These are phyloP conservation scores for Dicranocentrus wangi DNA, from an alignment of 2,888 invertebrate species.

Conservation along the genomic window DNA sequence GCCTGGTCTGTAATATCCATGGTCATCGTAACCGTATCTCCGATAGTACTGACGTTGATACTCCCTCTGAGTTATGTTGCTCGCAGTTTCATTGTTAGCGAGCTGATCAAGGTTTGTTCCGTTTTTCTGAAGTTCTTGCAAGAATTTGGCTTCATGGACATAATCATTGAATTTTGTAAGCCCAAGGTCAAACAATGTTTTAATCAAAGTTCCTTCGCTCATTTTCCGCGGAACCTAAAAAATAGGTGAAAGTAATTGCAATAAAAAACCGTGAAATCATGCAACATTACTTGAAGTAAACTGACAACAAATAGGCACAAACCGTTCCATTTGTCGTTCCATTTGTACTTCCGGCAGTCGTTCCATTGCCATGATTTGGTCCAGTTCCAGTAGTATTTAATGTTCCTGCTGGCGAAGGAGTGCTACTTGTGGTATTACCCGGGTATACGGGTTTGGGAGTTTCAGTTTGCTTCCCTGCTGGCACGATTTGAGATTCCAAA, in stretches of 20 bases:
- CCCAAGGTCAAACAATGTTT: conserved; percentile 65
- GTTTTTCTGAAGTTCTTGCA: conserved; percentile 69
- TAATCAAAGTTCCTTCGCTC: conserved; percentile 68
- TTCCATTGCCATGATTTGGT: neutral
- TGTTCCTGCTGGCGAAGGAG: neutral
- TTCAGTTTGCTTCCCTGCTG: conserved; percentile 2
- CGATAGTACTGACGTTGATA: conserved; percentile 58
- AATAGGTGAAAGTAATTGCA: neutral
- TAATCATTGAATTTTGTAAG: conserved; percentile 68
- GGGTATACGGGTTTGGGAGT: too few species aligned
- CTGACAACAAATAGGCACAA: neutral
- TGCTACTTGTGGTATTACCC: too few species aligned
- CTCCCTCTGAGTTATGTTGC: conserved; percentile 54
- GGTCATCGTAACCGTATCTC: conserved; percentile 58
- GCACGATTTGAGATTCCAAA: conserved; percentile 65
- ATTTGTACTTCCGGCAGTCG: conserved; percentile 38
- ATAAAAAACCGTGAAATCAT: too few species aligned
- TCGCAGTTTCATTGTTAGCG: conserved; percentile 63
- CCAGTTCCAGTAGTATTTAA: conserved; percentile 4
- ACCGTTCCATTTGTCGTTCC: conserved; percentile 14
- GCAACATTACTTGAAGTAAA: neutral
- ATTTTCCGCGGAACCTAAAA: conserved; percentile 59
- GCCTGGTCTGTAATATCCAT: conserved; percentile 44
- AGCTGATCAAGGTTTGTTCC: conserved; percentile 70
- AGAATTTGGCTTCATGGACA: conserved; percentile 68